Evolutionary conservation across 2,113 vertebrate species (phyloP).

Genomic region (Pituophis catenifer): DNA sequence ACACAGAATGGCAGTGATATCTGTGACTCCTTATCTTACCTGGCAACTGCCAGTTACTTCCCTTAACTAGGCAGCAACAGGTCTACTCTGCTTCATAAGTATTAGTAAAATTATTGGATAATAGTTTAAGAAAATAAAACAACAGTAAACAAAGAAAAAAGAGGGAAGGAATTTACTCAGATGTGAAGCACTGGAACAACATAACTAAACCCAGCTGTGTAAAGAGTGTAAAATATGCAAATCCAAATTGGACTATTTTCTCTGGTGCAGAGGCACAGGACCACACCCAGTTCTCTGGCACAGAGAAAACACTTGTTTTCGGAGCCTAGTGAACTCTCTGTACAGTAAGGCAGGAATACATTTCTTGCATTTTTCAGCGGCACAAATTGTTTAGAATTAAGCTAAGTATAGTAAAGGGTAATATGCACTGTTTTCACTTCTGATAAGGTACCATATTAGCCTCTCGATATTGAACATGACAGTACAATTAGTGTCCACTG

Average conservation of each 20-base stretch:
- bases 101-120: neutral
- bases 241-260: neutral
- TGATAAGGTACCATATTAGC: neutral
- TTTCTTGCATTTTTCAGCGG: slow-evolving; percentile 31
- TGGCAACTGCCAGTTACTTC: neutral
- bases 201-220: neutral
- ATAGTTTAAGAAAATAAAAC: neutral
- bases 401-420: neutral
- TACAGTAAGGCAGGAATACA: slow-evolving; percentile 14
- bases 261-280: neutral
- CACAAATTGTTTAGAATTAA: neutral
- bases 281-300: neutral
- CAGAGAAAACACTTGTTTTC: neutral
- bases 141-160: neutral
- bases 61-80: neutral
- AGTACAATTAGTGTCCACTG: neutral
- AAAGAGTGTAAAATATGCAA: neutral
- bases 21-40: neutral
- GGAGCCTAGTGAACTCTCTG: neutral
- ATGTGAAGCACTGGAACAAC: neutral
- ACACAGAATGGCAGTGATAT: neutral
- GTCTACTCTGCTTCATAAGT: neutral
- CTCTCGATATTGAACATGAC: no score
- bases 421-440: neutral
- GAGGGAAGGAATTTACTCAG: neutral